phyloP scores from a whole-genome alignment of 2,888 invertebrate species.

The Ormyrus pomaceus region DNA sequence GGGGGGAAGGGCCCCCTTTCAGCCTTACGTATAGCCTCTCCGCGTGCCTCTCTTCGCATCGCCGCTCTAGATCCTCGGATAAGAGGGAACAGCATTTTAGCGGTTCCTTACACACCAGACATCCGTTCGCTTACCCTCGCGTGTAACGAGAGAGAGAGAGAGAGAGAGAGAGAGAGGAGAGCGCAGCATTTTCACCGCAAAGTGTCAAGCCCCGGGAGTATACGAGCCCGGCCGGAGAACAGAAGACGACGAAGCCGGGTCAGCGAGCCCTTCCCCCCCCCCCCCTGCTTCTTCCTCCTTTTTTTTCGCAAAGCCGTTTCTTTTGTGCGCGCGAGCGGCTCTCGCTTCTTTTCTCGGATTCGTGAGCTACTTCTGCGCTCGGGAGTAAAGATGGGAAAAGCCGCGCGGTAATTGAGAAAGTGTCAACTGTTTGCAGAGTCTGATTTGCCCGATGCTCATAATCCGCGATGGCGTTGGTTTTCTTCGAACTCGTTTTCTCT shows the following conservation, averaged over 20 bases:
- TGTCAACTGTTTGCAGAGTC: no score
- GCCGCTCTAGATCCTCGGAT: conserved; percentile 75
- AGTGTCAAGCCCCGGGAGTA: conserved; percentile 61
- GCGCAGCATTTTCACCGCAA: conserved; percentile 61
- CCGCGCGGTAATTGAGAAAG: no score
- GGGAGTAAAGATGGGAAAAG: background rate
- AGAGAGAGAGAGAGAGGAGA: background rate
- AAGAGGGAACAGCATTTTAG: conserved; percentile 76
- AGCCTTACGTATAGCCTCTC: conserved; percentile 58
- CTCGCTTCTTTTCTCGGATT: background rate
- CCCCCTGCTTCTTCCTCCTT: no score
- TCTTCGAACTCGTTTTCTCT: no score
- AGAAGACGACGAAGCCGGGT: background rate
- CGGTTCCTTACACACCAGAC: conserved; percentile 76
- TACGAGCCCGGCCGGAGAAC: background rate
- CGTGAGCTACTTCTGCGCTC: no score
- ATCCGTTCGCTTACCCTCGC: conserved; percentile 71
- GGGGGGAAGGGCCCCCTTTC: conserved; percentile 8
- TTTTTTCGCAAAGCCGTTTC: background rate
- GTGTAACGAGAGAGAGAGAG: conserved; percentile 60
- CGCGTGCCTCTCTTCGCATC: conserved; percentile 75
- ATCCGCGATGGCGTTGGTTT: no score
- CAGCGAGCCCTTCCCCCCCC: conserved; percentile 2
- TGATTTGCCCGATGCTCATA: no score
- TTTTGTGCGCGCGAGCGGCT: conserved; percentile 7